A percentile compares a stretch with the other conserved stretches of the same genome.
These are phyloP conservation scores for Dolichopus griseipennis DNA, from an alignment of 2,888 invertebrate genomes.

Conservation along the genomic window DNA sequence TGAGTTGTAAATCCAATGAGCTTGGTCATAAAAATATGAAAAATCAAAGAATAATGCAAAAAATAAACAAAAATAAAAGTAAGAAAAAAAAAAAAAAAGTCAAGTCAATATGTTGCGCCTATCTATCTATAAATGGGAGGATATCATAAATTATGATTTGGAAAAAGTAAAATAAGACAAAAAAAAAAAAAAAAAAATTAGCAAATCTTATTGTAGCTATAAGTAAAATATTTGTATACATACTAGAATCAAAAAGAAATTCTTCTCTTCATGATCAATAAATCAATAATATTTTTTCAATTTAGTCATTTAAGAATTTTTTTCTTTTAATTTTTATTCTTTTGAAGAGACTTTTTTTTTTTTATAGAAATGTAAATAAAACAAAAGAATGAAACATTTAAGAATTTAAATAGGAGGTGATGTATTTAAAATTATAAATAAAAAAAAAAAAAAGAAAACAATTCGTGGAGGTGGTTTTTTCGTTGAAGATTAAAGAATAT, in stretches of 20 bases:
- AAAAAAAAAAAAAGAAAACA: neutral
- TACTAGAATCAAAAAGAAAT: neutral
- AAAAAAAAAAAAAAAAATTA: too few relatives aligned
- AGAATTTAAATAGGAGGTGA: conserved; percentile 3
- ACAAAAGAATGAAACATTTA: neutral
- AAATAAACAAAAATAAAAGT: too few relatives aligned
- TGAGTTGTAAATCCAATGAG: neutral
- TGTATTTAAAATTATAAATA: neutral
- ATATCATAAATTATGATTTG: conserved; percentile 6
- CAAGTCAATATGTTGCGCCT: conserved; percentile 6
- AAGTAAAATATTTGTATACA: too few relatives aligned
- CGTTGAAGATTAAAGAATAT: neutral
- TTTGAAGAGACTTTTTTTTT: neutral
- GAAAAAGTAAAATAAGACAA: too few relatives aligned
- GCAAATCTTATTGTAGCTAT: neutral
- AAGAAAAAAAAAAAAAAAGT: neutral
- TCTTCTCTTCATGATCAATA: conserved; percentile 4
- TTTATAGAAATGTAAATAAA: conserved; percentile 6
- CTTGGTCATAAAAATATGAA: neutral
- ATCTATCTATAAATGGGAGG: conserved; percentile 6
- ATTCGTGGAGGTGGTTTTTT: neutral
- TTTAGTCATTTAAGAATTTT: conserved; percentile 3
- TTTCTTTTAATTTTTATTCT: neutral
- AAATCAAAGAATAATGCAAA: neutral
- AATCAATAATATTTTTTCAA: conserved; percentile 3